Conservation (phyloP, 2,113 vertebrate genomes). For the Thalassarche chlororhynchos region DNA sequence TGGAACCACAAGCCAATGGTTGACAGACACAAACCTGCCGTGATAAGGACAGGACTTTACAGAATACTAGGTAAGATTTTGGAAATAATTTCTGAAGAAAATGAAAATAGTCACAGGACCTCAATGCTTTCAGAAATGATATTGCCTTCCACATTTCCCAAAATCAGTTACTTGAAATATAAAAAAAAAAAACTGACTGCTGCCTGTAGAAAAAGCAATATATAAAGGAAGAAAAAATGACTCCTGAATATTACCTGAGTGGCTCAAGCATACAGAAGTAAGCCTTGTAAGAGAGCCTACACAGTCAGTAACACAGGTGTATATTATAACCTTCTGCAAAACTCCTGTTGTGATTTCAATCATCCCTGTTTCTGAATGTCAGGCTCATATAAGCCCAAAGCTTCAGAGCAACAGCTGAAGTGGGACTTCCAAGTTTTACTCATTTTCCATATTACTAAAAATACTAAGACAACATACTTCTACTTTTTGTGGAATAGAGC, state of each 20-base stretch:
- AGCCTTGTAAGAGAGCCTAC: not conserved
- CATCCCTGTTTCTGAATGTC: not conserved
- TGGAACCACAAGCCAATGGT: not conserved
- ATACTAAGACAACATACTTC: not conserved
- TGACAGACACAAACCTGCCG: not conserved
- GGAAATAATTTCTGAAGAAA: not conserved
- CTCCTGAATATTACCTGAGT: not conserved
- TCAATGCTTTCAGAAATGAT: not conserved
- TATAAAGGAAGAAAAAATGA: not conserved
- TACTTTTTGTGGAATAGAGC: not conserved
- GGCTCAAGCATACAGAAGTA: not conserved
- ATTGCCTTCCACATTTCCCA: not conserved
- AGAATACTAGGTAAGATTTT: not conserved
- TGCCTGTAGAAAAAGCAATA: not conserved
- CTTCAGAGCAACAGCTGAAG: not conserved
- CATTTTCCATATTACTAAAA: not conserved
- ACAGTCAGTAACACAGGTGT: not conserved
- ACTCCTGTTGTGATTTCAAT: not conserved
- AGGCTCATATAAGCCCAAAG: not conserved
- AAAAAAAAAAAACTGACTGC: accelerated
- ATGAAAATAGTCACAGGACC: not conserved
- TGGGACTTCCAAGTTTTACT: not conserved
- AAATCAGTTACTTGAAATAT: not conserved
- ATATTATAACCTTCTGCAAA: not conserved
- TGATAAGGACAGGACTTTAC: not conserved